Percentiles rank a stretch among this genome's conserved stretches.
These are phyloP conservation scores for Drosophila mulleri DNA, from an alignment of 2,888 invertebrate genomes.

Conservation along the genomic window DNA sequence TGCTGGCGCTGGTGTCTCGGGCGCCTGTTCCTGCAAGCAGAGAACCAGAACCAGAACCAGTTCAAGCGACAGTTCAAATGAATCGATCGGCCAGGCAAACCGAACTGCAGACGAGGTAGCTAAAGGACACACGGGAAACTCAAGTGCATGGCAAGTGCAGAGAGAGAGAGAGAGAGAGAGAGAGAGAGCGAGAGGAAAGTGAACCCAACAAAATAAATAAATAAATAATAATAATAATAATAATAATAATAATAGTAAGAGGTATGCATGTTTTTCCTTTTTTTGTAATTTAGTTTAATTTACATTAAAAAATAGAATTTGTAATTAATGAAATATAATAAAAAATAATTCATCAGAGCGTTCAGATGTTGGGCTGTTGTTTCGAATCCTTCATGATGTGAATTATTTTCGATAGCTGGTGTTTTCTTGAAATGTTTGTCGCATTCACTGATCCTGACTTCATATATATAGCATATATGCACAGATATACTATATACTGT, in stretches of 20 bases:
- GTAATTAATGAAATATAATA: conserved; percentile 80
- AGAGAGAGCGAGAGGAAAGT: conserved; percentile 1
- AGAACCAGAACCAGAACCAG: conserved; percentile 24
- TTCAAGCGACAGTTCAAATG: conserved; percentile 6
- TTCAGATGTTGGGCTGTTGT: conserved; percentile 74
- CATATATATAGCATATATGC: conserved; percentile 25
- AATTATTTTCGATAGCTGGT: conserved; percentile 68
- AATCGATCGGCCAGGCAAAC: conserved; percentile 4
- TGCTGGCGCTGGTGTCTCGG: conserved; percentile 73
- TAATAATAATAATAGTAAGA: conserved; percentile 9
- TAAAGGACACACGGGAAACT: conserved; percentile 1
- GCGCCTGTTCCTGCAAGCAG: conserved; percentile 72
- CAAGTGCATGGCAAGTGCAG: conserved; percentile 4
- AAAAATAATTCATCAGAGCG: conserved; percentile 71
- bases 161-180: background rate
- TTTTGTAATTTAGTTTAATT: conserved; percentile 81
- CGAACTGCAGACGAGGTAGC: conserved; percentile 5
- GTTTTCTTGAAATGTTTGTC: conserved; percentile 39
- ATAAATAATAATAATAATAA: background rate
- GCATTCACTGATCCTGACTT: conserved; percentile 54
- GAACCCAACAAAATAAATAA: conserved; percentile 14
- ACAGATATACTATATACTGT: conserved; percentile 18
- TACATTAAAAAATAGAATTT: conserved; percentile 84
- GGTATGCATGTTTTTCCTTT: conserved; percentile 42
- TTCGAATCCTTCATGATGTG: conserved; percentile 62